phyloP scores from a whole-genome alignment of 2,888 invertebrate genomes.

The Sclerodermus sp. region DNA sequence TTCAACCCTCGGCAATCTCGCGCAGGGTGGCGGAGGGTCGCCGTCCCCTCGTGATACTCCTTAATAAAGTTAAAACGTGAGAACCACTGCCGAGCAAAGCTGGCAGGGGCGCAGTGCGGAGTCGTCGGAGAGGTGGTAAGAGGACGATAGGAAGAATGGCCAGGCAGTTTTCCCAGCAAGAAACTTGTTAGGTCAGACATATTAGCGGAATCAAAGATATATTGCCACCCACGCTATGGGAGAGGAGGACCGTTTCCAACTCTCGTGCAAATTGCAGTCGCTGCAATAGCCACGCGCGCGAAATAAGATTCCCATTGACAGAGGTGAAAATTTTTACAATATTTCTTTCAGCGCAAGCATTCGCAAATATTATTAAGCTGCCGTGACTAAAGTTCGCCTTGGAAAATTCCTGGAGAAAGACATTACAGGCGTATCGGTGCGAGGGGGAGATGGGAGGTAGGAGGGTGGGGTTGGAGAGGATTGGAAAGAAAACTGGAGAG shows the following conservation, averaged over 20 bases:
- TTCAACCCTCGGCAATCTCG: too few species aligned
- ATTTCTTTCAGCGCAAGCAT: neutral
- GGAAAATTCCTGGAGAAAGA: too few species aligned
- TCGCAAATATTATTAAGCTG: neutral
- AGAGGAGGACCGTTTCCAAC: neutral
- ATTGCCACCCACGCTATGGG: constrained; percentile 6
- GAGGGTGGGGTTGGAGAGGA: too few species aligned
- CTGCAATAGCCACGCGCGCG: neutral
- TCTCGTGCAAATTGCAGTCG: neutral
- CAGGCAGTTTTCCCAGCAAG: constrained; percentile 22
- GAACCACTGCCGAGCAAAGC: constrained; percentile 20
- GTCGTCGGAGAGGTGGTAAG: neutral
- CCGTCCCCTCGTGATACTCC: too few species aligned
- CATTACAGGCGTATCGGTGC: too few species aligned
- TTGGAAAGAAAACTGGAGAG: too few species aligned
- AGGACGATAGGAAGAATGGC: constrained; percentile 20
- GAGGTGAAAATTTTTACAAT: neutral
- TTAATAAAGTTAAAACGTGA: too few species aligned
- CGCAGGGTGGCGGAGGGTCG: too few species aligned
- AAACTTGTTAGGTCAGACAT: constrained; percentile 31
- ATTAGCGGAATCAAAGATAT: constrained; percentile 30
- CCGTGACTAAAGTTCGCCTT: too few species aligned
- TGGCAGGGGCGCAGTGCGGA: constrained; percentile 12
- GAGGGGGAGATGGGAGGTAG: too few species aligned
- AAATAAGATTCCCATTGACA: neutral